phyloP scores from a whole-genome alignment of 2,888 invertebrate species.

The Amphipoea lucens region DNA sequence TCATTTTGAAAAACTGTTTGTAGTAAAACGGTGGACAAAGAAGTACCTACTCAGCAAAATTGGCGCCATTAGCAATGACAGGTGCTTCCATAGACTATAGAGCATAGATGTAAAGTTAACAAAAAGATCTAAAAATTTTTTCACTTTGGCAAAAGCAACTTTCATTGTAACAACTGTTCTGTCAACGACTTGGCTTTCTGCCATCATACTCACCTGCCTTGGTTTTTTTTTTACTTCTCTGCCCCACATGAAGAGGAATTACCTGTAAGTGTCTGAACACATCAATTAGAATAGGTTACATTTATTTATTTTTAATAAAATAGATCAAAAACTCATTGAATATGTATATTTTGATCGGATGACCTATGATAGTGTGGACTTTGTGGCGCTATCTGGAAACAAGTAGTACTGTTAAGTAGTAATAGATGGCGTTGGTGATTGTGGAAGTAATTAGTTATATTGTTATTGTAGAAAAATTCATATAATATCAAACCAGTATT shows the following conservation, averaged over 20 bases:
- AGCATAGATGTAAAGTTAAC: background rate
- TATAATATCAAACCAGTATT: background rate
- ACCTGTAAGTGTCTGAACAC: slow-evolving; percentile 77
- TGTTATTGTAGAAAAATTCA: background rate
- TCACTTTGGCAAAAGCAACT: background rate
- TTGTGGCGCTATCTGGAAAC: background rate
- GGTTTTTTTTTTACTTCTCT: slow-evolving; percentile 50
- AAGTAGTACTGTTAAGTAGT: background rate
- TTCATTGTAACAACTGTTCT: background rate
- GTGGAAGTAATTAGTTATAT: background rate
- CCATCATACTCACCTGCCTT: background rate
- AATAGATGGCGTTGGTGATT: slow-evolving; percentile 30
- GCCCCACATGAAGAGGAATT: slow-evolving; percentile 57
- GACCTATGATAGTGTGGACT: slow-evolving; percentile 25
- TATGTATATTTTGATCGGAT: slow-evolving; percentile 53
- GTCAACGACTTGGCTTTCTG: background rate
- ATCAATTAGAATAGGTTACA: slow-evolving; percentile 69
- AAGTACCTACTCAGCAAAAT: background rate
- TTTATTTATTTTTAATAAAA: slow-evolving; percentile 64
- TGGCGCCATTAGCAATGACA: slow-evolving; percentile 5
- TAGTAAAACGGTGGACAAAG: background rate
- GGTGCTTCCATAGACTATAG: background rate
- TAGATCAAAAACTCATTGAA: slow-evolving; percentile 68
- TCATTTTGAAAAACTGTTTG: too few relatives aligned
- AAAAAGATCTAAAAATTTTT: background rate